These are phyloP conservation scores for Coleophora deauratella DNA, from an alignment of 2,888 invertebrate species.

Conservation along the genomic window DNA sequence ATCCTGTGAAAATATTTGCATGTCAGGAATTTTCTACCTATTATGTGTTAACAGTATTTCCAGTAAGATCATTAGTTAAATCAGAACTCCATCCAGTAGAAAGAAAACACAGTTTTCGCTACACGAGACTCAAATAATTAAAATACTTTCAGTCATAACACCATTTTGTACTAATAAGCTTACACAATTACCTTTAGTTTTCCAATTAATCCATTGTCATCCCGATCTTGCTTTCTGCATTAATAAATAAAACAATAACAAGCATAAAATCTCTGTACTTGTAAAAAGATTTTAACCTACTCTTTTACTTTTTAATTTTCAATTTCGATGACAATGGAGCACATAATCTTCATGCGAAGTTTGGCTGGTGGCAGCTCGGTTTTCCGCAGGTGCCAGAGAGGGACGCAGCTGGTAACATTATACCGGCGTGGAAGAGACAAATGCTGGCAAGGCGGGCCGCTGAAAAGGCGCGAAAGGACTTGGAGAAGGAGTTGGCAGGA, in stretches of 20 bases:
- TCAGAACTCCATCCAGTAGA: too few species aligned
- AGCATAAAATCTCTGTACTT: background rate
- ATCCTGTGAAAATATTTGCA: too few species aligned
- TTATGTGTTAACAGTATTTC: too few species aligned
- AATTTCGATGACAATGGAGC: conserved; percentile 2
- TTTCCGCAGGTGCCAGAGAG: conserved; percentile 87
- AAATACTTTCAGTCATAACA: too few species aligned
- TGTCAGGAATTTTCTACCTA: too few species aligned
- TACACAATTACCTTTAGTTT: too few species aligned
- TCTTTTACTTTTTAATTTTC: too few species aligned
- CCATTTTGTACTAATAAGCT: too few species aligned
- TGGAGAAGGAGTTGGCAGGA: conserved; percentile 87
- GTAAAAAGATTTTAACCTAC: background rate
- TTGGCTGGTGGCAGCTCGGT: conserved; percentile 61
- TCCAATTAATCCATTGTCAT: conserved; percentile 3
- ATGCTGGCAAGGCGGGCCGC: conserved; percentile 96
- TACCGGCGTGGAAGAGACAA: conserved; percentile 96
- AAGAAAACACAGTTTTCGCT: too few species aligned
- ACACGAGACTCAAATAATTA: too few species aligned
- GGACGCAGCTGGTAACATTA: conserved; percentile 89
- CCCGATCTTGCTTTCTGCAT: background rate
- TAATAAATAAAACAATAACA: background rate
- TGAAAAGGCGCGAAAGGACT: conserved; percentile 91
- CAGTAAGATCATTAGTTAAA: too few species aligned
- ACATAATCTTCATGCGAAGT: conserved; percentile 18